A percentile compares a stretch with the other conserved stretches of the same genome.
phyloP scores from a whole-genome alignment of 1,140 invertebrate genomes.

The Aphidius gifuensis region DNA sequence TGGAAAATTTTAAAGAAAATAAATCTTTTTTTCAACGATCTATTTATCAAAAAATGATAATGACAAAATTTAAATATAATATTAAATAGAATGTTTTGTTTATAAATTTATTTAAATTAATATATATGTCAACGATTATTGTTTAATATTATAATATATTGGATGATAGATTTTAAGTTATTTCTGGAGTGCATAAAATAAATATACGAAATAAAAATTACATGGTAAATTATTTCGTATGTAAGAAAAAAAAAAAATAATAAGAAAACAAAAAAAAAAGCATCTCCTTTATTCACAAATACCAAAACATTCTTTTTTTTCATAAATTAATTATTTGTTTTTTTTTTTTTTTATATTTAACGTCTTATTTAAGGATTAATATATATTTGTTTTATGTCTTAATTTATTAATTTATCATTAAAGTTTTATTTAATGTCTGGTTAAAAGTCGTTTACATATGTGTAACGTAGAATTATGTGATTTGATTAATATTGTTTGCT shows the following conservation, averaged over 20 bases:
- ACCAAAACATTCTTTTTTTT: constrained; percentile 35
- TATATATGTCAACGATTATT: not conserved
- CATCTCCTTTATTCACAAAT: constrained; percentile 21
- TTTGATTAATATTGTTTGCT: not conserved
- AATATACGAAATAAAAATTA: not conserved
- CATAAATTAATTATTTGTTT: constrained; percentile 26
- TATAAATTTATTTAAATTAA: constrained; percentile 12
- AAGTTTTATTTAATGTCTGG: constrained; percentile 24
- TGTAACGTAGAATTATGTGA: constrained; percentile 24
- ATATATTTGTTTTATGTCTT: constrained; percentile 1
- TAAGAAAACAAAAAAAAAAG: constrained; percentile 9
- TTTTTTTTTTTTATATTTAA: constrained; percentile 9
- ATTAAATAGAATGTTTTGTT: constrained; percentile 5
- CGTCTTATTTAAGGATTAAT: not conserved
- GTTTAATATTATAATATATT: constrained; percentile 6
- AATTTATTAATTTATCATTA: constrained; percentile 36
- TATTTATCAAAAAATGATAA: not conserved
- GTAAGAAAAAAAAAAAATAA: constrained; percentile 32
- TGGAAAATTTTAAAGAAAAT: not conserved
- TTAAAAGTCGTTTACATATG: constrained; percentile 29
- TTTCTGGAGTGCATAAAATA: not conserved
- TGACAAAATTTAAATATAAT: not conserved
- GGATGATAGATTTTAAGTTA: constrained; percentile 6
- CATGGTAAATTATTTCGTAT: not conserved
- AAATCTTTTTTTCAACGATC: not conserved